phyloP scores from a whole-genome alignment of 2,888 invertebrate genomes.

The Tubiluchus corallicola region DNA sequence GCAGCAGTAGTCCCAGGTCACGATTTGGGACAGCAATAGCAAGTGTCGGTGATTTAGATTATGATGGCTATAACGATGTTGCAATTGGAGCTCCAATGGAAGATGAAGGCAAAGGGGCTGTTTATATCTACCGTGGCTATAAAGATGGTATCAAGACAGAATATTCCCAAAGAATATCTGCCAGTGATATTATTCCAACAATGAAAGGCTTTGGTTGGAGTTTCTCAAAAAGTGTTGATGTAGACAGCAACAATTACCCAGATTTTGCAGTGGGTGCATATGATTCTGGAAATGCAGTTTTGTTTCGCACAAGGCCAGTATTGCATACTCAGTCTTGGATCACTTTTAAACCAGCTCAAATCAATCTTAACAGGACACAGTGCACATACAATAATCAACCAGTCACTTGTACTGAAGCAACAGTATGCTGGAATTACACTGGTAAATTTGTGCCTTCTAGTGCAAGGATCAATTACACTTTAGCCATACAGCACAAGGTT shows the following conservation, averaged over 20 bases:
- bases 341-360: neutral
- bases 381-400: slow-evolving; percentile 9
- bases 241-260: slow-evolving; percentile 40
- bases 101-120: slow-evolving; percentile 37
- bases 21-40: neutral
- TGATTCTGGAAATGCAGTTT: neutral
- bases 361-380: neutral
- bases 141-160: slow-evolving; percentile 30
- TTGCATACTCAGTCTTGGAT: neutral
- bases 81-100: slow-evolving; percentile 47
- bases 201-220: slow-evolving; percentile 41
- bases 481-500: neutral
- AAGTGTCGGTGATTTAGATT: neutral
- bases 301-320: neutral
- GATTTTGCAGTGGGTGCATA: neutral
- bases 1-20: neutral
- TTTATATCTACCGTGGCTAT: slow-evolving; percentile 43
- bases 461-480: neutral
- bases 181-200: slow-evolving; percentile 25
- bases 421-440: slow-evolving; percentile 17
- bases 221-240: slow-evolving; percentile 39
- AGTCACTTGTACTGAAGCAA: slow-evolving; percentile 15
- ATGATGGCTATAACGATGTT: slow-evolving; percentile 32
- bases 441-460: slow-evolving; percentile 16
- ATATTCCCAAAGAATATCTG: slow-evolving; percentile 31